These are phyloP conservation scores for Podarcis muralis DNA, from an alignment of 2,113 vertebrate genomes.

Conservation along the genomic window DNA sequence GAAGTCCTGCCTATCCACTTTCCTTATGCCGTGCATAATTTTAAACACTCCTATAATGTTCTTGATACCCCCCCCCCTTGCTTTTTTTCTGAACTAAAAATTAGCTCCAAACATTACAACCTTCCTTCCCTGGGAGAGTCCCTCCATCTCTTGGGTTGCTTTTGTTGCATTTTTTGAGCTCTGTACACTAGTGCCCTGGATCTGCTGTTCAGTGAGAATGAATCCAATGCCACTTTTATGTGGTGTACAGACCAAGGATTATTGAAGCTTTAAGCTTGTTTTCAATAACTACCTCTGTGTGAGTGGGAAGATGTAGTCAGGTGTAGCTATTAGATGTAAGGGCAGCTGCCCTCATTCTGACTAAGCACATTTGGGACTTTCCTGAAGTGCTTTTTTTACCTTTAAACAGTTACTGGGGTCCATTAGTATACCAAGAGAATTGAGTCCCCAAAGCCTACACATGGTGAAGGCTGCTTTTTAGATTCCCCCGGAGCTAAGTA, in stretches of 20 bases:
- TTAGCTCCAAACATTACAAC: no score
- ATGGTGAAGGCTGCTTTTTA: not conserved
- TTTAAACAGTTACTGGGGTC: not conserved
- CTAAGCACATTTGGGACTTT: not conserved
- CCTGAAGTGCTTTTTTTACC: no score
- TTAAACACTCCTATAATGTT: no score
- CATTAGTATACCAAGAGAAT: not conserved
- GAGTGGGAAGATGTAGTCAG: no score
- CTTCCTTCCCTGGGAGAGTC: no score
- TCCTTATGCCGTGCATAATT: no score
- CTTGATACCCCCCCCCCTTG: no score
- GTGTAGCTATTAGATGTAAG: not conserved
- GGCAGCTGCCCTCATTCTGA: not conserved
- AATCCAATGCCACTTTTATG: not conserved
- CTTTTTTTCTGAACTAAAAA: no score
- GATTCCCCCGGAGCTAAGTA: not conserved
- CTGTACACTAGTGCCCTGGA: not conserved
- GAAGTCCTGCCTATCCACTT: no score
- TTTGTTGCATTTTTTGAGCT: no score
- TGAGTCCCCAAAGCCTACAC: not conserved
- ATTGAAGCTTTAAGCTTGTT: not conserved
- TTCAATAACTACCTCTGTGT: not conserved
- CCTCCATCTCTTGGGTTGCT: no score
- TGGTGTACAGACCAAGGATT: not conserved
- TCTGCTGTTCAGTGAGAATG: not conserved